Base-by-base conservation (phyloP, 2,888 invertebrate genomes). In the Drosophila acutilabella region DNA sequence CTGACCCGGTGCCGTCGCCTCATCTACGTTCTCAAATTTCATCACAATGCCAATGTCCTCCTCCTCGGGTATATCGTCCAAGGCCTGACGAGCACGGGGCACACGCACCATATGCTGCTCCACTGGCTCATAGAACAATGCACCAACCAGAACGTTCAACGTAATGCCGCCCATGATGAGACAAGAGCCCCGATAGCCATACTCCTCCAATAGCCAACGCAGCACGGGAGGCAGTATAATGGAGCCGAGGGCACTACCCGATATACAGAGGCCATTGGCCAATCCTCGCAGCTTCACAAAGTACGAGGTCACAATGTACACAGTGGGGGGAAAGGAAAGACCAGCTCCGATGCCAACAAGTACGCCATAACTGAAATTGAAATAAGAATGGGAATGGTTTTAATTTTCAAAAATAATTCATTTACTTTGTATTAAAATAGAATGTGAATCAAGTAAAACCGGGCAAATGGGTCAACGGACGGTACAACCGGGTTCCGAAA, bases 291-390 rank as follows among this genome's bases (percentile, higher is more conserved):
- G 93, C 50, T 95, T 94, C 44, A 96, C 95, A 92, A 97, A 97
- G 93, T 97, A 97, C 66, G 96, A 96, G 54, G 97, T 97, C 76
- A 97, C 97, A 80, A 97, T 97, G 92, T 97, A 97, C 38, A 97
- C 97, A 0, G 97, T 97, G 2, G 97, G 97, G 0, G 97, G 97
- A 93, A 97, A 97, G 0, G 97, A 95, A 8, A 97, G 92, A 0
- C 97, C 97, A 1, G 97, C 97, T 7, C 97, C 97, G 41, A 95
- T 95, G 71, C 97, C 97, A 20, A 97, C 96, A 90, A 97, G 93
- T 13, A 96, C 94, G 54, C 97, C 97, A 92, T 96, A 97, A 92
- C 96, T 97, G 66, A 76, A 71, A 1, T 4, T n/a, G 73, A 70
- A 4, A 8, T 18, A n/a, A 45, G 10, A 16, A 30, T 30, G 10